Evolutionary conservation across 2,113 vertebrate species (phyloP), one percentile per base, ranked within the genome.

Genomic region (Nicator chloris): DNA sequence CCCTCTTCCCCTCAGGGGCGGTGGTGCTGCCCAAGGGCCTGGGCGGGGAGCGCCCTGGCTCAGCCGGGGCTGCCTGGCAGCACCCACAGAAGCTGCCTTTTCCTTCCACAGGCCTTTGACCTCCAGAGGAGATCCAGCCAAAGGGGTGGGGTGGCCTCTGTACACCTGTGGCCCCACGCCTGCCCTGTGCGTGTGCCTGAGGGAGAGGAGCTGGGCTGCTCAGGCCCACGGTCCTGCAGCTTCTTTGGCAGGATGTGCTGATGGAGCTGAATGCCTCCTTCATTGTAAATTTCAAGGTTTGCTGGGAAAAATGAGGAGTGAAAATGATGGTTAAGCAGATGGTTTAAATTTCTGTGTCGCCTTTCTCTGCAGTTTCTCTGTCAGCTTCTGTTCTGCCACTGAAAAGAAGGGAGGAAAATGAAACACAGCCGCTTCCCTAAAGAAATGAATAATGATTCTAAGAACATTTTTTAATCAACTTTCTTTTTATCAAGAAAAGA

Each of bases 251-350:
- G 51, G 78, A 33, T 73, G 33, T 89, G 64, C 73, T 77, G 39
- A 45, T 50, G 65, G 44, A 82, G 35, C n/a, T 45, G 82, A 82
- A 61, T 6, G 6, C 17, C 42, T 54, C 39, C 66, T 72, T 64
- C 50, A 16, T 15, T 64, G 40, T 44, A 57, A 17, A 57, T 69
- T 86, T 86, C 17, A 69, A 61, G 33, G 54, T 78, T 78, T 63
- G 56, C 54, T 78, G 83, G 68, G 53, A 68, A 76, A 82, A 83
- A 68, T 1, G 2, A 66, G 51, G 68, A 78, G 56, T 42, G 47
- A 50, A 96, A 95, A 81, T 6, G 12, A 78, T 78, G 15, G 72
- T 39, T 84, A 81, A 86, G 35, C 92, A 96, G 90, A 63, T 94
- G 56, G 92, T 68, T 91, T 81, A 78, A 63, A 78, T 89, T 82